phyloP scores from a whole-genome alignment of 2,888 invertebrate genomes.

The Phyllotreta cruciferae region DNA sequence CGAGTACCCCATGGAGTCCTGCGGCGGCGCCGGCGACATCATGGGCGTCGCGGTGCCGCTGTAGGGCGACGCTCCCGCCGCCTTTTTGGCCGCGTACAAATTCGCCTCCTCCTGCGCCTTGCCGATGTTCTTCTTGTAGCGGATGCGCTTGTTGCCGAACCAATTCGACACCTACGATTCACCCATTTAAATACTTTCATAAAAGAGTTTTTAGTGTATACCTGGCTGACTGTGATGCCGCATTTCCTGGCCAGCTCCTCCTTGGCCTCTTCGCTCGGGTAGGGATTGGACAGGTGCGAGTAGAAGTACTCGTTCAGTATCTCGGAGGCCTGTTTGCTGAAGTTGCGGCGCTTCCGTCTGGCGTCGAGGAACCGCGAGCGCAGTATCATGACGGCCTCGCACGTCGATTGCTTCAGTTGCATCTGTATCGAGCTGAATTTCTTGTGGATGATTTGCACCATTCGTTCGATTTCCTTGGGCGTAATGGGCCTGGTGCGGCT shows the following conservation, averaged over 20 bases:
- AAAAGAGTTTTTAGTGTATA: slow-evolving; percentile 13
- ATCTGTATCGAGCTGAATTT: slow-evolving; percentile 97
- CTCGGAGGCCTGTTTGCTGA: slow-evolving; percentile 99
- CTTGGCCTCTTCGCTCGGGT: slow-evolving; percentile 99
- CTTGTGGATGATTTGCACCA: slow-evolving; percentile 98
- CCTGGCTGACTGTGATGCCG: slow-evolving; percentile 86
- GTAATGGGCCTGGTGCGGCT: slow-evolving; percentile 97
- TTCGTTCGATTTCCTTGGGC: slow-evolving; percentile 98
- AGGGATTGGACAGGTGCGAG: slow-evolving; percentile 98
- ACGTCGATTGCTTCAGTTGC: slow-evolving; percentile 99
- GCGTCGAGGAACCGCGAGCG: slow-evolving; percentile 82
- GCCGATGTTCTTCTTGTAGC: slow-evolving; percentile 99
- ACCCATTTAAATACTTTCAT: slow-evolving; percentile 5
- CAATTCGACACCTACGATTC: slow-evolving; percentile 94
- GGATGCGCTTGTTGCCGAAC: slow-evolving; percentile 99
- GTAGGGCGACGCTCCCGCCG: slow-evolving; percentile 78
- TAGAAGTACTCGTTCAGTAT: slow-evolving; percentile 99
- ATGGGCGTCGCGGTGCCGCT: slow-evolving; percentile 91
- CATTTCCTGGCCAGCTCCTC: slow-evolving; percentile 99
- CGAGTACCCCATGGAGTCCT: slow-evolving; percentile 92
- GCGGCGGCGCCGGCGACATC: slow-evolving; percentile 93
- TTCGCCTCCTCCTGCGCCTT: slow-evolving; percentile 99
- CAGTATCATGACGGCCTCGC: slow-evolving; percentile 99
- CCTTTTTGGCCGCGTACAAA: slow-evolving; percentile 97
- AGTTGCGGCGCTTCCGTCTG: slow-evolving; percentile 93